Percentiles rank a stretch among this genome's conserved stretches.
These are phyloP conservation scores for Drosophila lacicola DNA, from an alignment of 2,888 invertebrate genomes.

Conservation along the genomic window DNA sequence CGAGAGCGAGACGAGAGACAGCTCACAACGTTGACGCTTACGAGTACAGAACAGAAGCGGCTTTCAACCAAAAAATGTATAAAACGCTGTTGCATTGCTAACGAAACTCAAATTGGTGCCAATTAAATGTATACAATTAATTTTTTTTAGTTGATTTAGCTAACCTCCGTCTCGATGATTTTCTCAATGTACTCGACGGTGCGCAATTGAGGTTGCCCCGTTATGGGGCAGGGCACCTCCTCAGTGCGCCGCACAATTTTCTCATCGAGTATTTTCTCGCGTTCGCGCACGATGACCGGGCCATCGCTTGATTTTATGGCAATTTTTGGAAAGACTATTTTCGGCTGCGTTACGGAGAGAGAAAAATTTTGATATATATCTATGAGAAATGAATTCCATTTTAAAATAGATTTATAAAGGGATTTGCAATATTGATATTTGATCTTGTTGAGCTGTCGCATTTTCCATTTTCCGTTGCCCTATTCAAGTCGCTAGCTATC, in stretches of 20 bases:
- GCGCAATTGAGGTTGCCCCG: constrained; percentile 94
- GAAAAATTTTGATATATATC: constrained; percentile 7
- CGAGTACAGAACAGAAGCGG: constrained; percentile 49
- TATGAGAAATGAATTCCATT: neutral
- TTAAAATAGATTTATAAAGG: constrained; percentile 1
- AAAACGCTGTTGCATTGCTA: constrained; percentile 51
- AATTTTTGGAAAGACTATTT: constrained; percentile 91
- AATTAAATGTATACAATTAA: constrained; percentile 49
- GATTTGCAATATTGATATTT: constrained; percentile 2
- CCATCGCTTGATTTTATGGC: constrained; percentile 94
- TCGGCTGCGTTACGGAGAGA: constrained; percentile 65
- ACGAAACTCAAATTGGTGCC: constrained; percentile 69
- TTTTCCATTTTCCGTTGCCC: constrained; percentile 1
- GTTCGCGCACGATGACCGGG: constrained; percentile 93
- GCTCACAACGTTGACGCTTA: constrained; percentile 36
- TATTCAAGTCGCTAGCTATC: constrained; percentile 6
- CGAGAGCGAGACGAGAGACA: constrained; percentile 39
- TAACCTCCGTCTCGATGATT: constrained; percentile 98
- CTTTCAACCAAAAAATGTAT: constrained; percentile 48
- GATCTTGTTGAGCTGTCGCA: neutral
- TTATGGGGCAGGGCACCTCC: constrained; percentile 94
- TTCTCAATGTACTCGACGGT: constrained; percentile 97
- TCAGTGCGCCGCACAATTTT: constrained; percentile 94
- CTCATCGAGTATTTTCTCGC: constrained; percentile 95
- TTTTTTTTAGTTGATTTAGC: constrained; percentile 53